Conservation (phyloP, 2,797 vertebrate genomes). For the Phalloptychus januarius region DNA sequence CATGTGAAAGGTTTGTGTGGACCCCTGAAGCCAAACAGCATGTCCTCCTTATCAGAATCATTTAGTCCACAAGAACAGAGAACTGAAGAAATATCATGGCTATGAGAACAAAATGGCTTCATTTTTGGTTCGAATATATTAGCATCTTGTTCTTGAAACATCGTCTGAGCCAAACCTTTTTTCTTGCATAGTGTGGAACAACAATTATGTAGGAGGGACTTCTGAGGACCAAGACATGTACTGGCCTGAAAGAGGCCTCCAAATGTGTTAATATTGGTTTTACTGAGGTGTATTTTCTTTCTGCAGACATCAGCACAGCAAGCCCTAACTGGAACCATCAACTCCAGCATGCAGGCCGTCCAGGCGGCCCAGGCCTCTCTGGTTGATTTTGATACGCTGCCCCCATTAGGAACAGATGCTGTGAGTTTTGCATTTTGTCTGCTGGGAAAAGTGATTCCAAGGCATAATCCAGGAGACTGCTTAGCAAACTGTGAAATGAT, state of each 20-base stretch:
- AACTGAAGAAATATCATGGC: background rate
- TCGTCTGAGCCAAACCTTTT: background rate
- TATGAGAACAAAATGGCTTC: background rate
- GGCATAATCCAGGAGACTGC: background rate
- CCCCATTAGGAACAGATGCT: constrained; percentile 92
- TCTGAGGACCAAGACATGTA: background rate
- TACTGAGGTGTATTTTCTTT: background rate
- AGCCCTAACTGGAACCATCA: constrained; percentile 95
- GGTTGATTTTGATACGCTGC: constrained; percentile 91
- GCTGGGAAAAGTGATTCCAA: background rate
- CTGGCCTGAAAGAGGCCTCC: background rate
- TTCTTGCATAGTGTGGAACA: background rate
- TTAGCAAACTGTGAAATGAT: background rate
- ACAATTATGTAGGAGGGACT: background rate
- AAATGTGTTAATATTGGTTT: background rate
- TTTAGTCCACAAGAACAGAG: background rate
- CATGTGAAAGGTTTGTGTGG: background rate
- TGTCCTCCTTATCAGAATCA: background rate
- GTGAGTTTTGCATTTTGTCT: constrained; percentile 78
- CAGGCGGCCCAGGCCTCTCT: constrained; percentile 92
- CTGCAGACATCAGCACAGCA: constrained; percentile 95
- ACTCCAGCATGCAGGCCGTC: constrained; percentile 98
- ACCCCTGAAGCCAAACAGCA: background rate
- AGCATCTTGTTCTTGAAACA: background rate
- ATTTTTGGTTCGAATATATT: background rate